Conservation (phyloP, 2,113 vertebrate species). For the Sakesphorus luctuosus region DNA sequence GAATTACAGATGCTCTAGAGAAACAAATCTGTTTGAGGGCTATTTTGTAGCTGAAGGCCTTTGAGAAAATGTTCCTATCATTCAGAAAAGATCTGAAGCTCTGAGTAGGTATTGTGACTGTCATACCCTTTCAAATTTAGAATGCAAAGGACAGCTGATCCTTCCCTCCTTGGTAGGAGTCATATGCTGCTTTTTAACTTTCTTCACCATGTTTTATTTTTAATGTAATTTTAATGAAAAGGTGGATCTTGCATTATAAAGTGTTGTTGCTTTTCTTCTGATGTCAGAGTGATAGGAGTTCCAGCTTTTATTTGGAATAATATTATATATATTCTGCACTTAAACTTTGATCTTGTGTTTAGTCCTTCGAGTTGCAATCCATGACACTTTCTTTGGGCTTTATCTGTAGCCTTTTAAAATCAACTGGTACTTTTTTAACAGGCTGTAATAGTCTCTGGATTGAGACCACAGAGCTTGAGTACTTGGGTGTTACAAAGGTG, state of each 20-base stretch:
- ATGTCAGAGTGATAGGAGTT: not conserved
- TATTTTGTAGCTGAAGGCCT: conserved; percentile 39
- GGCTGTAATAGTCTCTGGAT: not conserved
- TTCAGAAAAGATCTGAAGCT: conserved; percentile 32
- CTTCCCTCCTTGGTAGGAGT: not conserved
- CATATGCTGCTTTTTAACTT: conserved; percentile 14
- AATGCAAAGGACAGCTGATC: conserved; percentile 38
- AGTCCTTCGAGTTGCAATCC: not conserved
- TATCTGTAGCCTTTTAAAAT: conserved; percentile 18
- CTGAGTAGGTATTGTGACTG: not conserved
- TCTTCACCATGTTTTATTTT: not conserved
- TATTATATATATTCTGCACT: not conserved
- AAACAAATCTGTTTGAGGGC: conserved; percentile 25
- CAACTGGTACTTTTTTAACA: not conserved
- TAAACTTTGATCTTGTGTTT: conserved; percentile 20
- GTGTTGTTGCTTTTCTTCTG: conserved; percentile 1
- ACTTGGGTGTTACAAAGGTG: conserved; percentile 2
- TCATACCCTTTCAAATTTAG: not conserved
- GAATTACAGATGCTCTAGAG: conserved; percentile 20
- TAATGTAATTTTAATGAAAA: conserved; percentile 52
- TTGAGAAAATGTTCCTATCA: conserved; percentile 30
- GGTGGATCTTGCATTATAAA: not conserved
- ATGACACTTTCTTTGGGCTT: not conserved
- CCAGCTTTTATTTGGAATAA: not conserved
- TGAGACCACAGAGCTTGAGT: not conserved